Percentiles rank a stretch among this genome's conserved stretches.
phyloP scores from a whole-genome alignment of 2,113 vertebrate species.

The Myotis brandtii region DNA sequence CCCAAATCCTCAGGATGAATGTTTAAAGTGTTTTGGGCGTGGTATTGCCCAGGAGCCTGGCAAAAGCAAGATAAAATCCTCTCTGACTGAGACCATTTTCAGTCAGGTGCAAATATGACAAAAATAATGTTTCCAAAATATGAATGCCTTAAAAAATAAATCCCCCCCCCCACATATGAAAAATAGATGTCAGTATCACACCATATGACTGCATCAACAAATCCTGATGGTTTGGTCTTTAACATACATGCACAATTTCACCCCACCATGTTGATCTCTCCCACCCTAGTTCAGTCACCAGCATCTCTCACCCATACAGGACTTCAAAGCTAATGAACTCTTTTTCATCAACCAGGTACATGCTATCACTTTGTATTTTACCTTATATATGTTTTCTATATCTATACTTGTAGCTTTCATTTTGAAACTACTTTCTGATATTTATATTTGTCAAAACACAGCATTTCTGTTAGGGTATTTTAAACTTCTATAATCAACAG shows the following conservation, averaged over 20 bases:
- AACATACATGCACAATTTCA: neutral
- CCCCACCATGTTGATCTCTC: neutral
- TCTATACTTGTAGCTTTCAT: neutral
- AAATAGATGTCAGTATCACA: neutral
- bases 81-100: conserved; percentile 7
- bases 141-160: neutral
- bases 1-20: neutral
- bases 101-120: neutral
- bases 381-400: neutral
- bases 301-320: neutral
- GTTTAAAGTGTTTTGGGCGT: neutral
- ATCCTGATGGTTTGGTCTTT: neutral
- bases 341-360: neutral
- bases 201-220: neutral
- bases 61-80: conserved; percentile 10
- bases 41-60: neutral
- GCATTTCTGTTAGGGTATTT: neutral
- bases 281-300: neutral
- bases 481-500: neutral
- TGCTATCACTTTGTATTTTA: neutral
- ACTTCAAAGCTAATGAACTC: neutral
- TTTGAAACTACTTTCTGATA: conserved; percentile 39
- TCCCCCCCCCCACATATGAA: neutral
- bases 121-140: conserved; percentile 25
- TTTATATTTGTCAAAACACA: neutral